These are phyloP conservation scores for Oenanthe oenanthe DNA, from an alignment of 2,113 vertebrate species.

Conservation along the genomic window DNA sequence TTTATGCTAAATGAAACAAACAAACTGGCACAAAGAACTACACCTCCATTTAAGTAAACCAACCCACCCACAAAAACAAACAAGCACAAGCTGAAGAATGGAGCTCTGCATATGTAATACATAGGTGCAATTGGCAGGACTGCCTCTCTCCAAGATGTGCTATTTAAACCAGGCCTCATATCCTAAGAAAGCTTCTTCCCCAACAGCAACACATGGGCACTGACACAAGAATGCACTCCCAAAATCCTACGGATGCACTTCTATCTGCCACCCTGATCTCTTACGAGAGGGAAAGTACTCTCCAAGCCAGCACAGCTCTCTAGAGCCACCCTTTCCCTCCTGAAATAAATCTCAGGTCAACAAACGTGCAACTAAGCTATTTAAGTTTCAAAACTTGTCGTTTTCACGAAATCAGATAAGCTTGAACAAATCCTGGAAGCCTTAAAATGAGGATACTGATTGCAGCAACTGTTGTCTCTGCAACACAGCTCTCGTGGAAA, in stretches of 20 bases:
- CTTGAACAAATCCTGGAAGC: not conserved
- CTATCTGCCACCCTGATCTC: not conserved
- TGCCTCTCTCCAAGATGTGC: too few relatives aligned
- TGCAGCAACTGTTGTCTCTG: not conserved
- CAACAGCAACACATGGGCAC: fast-evolving
- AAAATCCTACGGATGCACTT: not conserved
- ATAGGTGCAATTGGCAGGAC: not conserved
- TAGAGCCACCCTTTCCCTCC: not conserved
- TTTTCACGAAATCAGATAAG: not conserved
- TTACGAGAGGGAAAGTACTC: fast-evolving
- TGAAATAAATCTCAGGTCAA: not conserved
- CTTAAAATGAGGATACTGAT: not conserved
- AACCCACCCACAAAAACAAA: not conserved
- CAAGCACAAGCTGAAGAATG: not conserved
- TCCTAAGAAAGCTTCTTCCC: not conserved
- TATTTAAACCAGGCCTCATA: not conserved
- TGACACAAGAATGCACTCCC: not conserved
- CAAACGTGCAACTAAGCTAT: not conserved
- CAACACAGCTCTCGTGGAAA: not conserved
- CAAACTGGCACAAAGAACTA: not conserved
- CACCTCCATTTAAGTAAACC: not conserved
- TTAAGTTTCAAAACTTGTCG: not conserved
- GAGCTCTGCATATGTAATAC: fast-evolving
- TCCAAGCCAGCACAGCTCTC: not conserved
- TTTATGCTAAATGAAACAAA: not conserved